Conservation (phyloP, 2,113 vertebrate genomes). For the Bos indicus region DNA sequence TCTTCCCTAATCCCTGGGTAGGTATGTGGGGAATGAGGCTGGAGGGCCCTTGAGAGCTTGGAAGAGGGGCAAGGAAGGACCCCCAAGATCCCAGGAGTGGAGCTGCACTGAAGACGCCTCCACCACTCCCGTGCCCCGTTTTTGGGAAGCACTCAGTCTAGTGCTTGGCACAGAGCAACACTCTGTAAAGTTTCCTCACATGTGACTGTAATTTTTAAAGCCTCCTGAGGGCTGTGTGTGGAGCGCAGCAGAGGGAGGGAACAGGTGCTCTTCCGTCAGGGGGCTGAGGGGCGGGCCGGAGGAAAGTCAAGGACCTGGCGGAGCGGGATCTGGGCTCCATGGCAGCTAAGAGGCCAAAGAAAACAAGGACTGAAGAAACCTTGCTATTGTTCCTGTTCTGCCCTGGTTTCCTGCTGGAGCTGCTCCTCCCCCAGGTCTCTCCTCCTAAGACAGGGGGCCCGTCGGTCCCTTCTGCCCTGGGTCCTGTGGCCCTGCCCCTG, state of each 20-base stretch:
- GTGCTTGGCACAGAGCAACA: background rate
- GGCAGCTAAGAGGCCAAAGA: conserved; percentile 63
- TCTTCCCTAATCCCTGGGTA: background rate
- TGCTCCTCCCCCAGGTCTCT: background rate
- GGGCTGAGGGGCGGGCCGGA: background rate
- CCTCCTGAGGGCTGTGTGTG: background rate
- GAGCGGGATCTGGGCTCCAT: background rate
- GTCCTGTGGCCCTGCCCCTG: background rate
- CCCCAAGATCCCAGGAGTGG: background rate
- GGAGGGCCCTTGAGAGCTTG: background rate
- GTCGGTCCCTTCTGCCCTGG: background rate
- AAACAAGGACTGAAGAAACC: conserved; percentile 67
- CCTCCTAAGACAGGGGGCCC: background rate
- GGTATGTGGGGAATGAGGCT: conserved; percentile 29
- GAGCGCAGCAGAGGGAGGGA: background rate
- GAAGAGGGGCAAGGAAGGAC: background rate
- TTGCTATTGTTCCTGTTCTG: conserved; percentile 51
- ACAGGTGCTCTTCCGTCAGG: background rate
- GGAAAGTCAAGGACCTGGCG: conserved; percentile 43
- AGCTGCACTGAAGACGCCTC: background rate
- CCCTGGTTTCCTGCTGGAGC: conserved; percentile 46
- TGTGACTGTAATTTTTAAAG: background rate
- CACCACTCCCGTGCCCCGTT: background rate
- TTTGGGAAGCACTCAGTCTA: background rate
- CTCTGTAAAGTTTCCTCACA: background rate